Base-by-base conservation (phyloP, 2,888 invertebrate species). In the Calameuta pallipes region DNA sequence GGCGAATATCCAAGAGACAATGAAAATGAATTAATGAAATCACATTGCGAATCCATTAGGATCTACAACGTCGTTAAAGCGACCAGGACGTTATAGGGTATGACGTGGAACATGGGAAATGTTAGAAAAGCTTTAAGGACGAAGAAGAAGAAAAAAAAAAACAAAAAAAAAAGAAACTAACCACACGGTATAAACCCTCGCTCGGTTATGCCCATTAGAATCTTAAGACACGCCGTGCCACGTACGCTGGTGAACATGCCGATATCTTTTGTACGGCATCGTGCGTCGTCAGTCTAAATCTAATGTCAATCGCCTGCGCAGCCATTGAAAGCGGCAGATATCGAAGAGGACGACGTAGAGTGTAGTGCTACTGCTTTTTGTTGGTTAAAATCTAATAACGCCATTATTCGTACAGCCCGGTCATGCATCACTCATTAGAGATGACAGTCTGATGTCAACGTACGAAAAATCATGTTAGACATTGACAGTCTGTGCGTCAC, bases 181-280 rank as follows among this genome's bases (percentile, higher is more conserved):
- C 56, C 23, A 56, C 56, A 56, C 15, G 56, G 56, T 56, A 23
- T 56, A 23, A 56, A 56, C 23, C 56, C 23, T 56, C 75, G 76
- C 82, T 81, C 80, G 76, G 76, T 83, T 83, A 83, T 83, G 82
- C 81, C 79, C 83, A 9, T 87, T 83, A 83, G 77, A 76, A 79
- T 81, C 80, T 75, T 80, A 80, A 85, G 80, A 35, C 75, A 80
- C 76, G 81, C 79, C 75, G 79, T 82, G 83, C 84, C 85, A 85
- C 83, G 82, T 84, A 79, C 76, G 76, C 77, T 80, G 75, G 82
- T 79, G 80, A 74, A 83, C 79, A 81, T 76, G 70, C 79, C 80
- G 78, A 78, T 84, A 84, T 85, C 81, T 86, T 86, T 86, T 86
- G 79, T 84, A 85, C 81, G 78, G 81, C 78, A 74, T 75, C 56